phyloP scores from a whole-genome alignment of 2,797 vertebrate species.

The Dicrostonyx torquatus region DNA sequence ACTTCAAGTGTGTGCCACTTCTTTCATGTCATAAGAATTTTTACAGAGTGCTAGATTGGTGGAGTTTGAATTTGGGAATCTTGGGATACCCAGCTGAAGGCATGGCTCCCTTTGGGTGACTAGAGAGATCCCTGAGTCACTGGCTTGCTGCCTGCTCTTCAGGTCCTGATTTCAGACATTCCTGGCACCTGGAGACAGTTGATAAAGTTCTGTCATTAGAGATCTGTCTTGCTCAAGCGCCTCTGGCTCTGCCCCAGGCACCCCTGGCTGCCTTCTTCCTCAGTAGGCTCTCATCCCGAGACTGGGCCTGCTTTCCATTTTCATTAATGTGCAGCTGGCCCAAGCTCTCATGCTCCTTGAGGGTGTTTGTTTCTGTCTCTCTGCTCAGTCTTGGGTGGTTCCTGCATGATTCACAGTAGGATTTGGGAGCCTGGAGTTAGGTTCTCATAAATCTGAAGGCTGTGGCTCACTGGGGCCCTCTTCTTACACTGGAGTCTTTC shows the following conservation, averaged over 20 bases:
- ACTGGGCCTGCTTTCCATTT: background rate
- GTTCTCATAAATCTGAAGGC: background rate
- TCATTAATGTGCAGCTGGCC: background rate
- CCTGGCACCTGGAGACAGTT: background rate
- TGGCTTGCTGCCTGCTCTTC: background rate
- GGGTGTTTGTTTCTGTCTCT: slow-evolving; percentile 54
- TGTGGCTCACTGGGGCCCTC: background rate
- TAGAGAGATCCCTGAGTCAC: background rate
- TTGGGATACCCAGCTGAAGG: too few species aligned
- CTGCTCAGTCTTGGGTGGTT: background rate
- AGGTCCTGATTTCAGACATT: background rate
- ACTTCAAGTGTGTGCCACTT: background rate
- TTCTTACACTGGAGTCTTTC: background rate
- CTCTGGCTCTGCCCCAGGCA: fast-evolving
- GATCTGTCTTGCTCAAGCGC: background rate
- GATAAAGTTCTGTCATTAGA: fast-evolving
- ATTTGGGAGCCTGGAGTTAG: background rate
- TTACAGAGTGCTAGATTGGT: background rate
- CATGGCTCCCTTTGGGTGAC: background rate
- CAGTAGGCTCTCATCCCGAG: background rate
- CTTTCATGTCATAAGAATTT: background rate
- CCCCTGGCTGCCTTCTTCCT: background rate
- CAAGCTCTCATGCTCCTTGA: background rate
- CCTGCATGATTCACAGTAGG: background rate
- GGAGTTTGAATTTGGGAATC: background rate